Percentiles rank a stretch among this genome's conserved stretches.
Evolutionary conservation across 2,113 vertebrate genomes (phyloP).

Genomic region (Aythya baeri): DNA sequence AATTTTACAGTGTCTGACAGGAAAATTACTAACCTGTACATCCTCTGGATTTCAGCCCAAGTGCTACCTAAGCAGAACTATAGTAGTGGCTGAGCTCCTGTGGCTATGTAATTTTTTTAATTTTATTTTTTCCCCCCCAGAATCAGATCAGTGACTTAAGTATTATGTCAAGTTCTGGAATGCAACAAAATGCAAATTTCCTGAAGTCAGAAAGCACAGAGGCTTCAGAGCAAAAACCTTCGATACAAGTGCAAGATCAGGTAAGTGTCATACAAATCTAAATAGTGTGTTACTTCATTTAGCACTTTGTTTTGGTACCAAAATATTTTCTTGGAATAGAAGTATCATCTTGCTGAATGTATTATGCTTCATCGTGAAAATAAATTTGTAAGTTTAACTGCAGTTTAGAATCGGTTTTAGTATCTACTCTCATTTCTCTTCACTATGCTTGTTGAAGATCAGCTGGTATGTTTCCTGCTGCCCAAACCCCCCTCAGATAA

Average conservation of each 20-base stretch:
- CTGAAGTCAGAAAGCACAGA: conserved; percentile 74
- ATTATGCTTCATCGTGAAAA: neutral
- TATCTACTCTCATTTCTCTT: neutral
- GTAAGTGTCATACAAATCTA: conserved; percentile 57
- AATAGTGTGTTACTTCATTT: neutral
- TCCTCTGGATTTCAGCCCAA: neutral
- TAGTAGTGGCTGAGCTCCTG: neutral
- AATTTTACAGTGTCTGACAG: neutral
- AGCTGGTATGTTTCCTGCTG: neutral
- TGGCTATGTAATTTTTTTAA: neutral
- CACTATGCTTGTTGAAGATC: neutral
- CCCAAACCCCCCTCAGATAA: fast-evolving
- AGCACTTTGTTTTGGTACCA: neutral
- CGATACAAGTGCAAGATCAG: conserved; percentile 74
- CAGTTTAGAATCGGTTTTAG: neutral
- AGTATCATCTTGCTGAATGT: neutral
- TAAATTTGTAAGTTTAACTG: neutral
- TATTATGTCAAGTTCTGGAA: conserved; percentile 69
- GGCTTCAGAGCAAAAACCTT: conserved; percentile 62
- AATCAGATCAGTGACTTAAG: conserved; percentile 75
- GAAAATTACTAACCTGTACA: neutral
- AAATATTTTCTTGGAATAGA: neutral
- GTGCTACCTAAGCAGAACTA: neutral
- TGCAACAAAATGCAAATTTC: conserved; percentile 70
- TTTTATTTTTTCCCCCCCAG: neutral